Evolutionary conservation across 2,888 invertebrate species (phyloP).

Genomic region (Kuschelorhynchus macadamiae): DNA sequence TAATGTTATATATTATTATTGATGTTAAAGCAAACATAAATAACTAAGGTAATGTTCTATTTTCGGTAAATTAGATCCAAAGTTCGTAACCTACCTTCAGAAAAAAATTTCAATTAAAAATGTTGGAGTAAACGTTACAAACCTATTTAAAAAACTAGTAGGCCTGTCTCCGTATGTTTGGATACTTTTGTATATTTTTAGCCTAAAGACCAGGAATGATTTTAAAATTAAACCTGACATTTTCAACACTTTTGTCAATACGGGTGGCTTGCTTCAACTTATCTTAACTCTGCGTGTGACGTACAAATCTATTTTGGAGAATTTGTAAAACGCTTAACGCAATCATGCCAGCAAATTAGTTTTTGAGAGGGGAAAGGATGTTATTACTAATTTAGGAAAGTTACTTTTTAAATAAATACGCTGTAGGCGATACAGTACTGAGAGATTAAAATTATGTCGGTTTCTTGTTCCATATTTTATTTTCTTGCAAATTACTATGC

Average conservation of each 20-base stretch:
- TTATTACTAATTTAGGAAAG: no score
- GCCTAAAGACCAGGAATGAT: conserved; percentile 37
- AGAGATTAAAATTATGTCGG: no score
- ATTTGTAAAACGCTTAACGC: neutral
- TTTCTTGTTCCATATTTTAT: no score
- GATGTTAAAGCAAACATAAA: neutral
- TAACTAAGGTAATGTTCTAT: no score
- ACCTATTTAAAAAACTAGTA: conserved; percentile 18
- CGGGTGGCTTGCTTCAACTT: conserved; percentile 20
- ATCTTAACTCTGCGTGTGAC: conserved; percentile 23
- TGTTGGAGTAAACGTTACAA: conserved; percentile 2
- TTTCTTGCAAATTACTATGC: no score
- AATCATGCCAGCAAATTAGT: no score
- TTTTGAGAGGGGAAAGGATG: no score
- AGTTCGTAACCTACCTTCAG: neutral
- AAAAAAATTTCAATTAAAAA: conserved; percentile 13
- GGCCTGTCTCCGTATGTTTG: conserved; percentile 33
- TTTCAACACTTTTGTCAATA: conserved; percentile 39
- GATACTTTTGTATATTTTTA: conserved; percentile 41
- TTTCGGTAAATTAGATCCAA: no score
- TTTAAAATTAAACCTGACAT: conserved; percentile 48
- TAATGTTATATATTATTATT: neutral
- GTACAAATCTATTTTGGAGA: conserved; percentile 22
- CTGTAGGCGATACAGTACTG: no score
- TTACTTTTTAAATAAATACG: no score